Base-by-base conservation (phyloP, 2,113 vertebrate genomes). In the Eidolon helvum region DNA sequence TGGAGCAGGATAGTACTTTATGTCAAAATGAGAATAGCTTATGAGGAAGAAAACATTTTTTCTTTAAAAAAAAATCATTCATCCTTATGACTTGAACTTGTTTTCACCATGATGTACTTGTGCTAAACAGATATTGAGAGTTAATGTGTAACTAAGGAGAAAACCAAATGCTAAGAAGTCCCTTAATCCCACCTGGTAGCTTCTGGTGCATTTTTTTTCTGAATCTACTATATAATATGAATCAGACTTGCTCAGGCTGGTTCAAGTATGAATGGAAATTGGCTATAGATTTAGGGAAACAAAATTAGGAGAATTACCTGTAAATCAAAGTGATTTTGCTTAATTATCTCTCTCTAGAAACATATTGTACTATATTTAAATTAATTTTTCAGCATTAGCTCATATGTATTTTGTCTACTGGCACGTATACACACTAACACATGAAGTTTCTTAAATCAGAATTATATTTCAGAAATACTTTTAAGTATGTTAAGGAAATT, bases 321-420 rank as follows among this genome's bases (percentile, higher is more conserved):
- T 40, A 71, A 75, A 53, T 75, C 15, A 45, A 28, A 16, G 18
- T 90, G 61, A 77, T 1, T 28, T 80, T 77, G 30, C 28, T 68
- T 90, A 53, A 96, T 91, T 75, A 30, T 91, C 94, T 95, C 6
- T 88, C 22, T 71, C 2, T 75, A 65, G 43, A 91, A 94, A 65
- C 26, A 63, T 24, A 33, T 59, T 78, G 2, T 0, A 69, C 4
- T 14, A 5, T 11, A 59, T 15, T 68, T 57, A 74, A 48, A 50
- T 61, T 50, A 87, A 0, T 7, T 80, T 86, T 66, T 50, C 48
- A 69, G 7, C 18, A 65, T 59, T 11, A 84, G 8, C 6, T 75
- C 26, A 48, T 45, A 82, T 61, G 38, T 21, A 84, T 71, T 48
- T 77, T 79, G 2, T 48, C 3, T 80, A 57, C 35, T 90, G 50